Conservation (phyloP, 2,888 invertebrate genomes). For the Clitarchus hookeri region DNA sequence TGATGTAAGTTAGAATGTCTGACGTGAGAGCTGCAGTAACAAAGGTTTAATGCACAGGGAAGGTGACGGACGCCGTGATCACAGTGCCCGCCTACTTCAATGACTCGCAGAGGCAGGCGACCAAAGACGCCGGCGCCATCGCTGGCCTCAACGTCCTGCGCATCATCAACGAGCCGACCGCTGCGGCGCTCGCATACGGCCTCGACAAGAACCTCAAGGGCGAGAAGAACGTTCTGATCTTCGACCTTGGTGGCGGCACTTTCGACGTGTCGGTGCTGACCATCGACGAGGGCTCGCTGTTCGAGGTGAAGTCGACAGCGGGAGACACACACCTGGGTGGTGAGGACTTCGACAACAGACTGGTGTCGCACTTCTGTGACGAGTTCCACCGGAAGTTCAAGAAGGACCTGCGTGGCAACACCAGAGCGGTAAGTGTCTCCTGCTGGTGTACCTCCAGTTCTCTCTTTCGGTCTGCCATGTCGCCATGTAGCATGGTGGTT, state of each 20-base stretch:
- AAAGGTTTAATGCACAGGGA: background rate
- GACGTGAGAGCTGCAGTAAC: no score
- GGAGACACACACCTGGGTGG: conserved; percentile 82
- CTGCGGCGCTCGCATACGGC: conserved; percentile 60
- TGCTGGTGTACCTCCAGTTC: no score
- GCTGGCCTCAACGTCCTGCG: conserved; percentile 86
- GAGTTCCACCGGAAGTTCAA: conserved; percentile 79
- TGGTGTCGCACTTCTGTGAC: conserved; percentile 77
- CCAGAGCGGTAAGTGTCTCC: conserved; percentile 59
- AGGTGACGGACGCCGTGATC: conserved; percentile 74
- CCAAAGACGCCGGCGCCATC: conserved; percentile 65
- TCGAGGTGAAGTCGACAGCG: conserved; percentile 79
- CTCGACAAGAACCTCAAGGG: conserved; percentile 61
- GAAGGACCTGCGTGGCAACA: conserved; percentile 69
- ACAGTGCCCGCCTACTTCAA: conserved; percentile 93
- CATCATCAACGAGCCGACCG: conserved; percentile 87
- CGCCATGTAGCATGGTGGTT: no score
- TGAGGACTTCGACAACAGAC: conserved; percentile 78
- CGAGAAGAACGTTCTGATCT: conserved; percentile 60
- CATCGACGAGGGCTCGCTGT: conserved; percentile 65
- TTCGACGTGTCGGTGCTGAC: conserved; percentile 63
- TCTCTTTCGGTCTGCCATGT: no score
- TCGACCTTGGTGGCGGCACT: conserved; percentile 63
- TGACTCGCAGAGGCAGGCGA: conserved; percentile 87
- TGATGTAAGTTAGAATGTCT: no score